These are phyloP conservation scores for Polia nebulosa DNA, from an alignment of 2,888 invertebrate genomes.

Conservation along the genomic window DNA sequence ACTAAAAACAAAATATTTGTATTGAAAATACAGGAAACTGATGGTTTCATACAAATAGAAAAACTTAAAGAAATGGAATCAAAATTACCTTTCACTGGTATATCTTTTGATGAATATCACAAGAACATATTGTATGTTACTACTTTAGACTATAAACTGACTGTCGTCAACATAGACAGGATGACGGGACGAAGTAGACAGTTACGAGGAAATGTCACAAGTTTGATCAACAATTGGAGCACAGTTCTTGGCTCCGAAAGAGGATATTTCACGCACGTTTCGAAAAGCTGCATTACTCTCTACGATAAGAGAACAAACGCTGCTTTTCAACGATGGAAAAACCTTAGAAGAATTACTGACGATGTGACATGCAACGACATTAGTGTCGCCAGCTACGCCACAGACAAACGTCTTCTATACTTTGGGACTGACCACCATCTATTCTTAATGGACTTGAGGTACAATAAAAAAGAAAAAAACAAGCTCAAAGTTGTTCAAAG, in stretches of 20 bases:
- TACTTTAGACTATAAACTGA: constrained; percentile 77
- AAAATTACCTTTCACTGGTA: constrained; percentile 81
- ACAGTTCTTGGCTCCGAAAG: constrained; percentile 81
- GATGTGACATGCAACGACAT: constrained; percentile 79
- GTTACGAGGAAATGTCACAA: constrained; percentile 71
- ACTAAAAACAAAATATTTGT: constrained; percentile 81
- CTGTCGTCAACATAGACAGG: constrained; percentile 84
- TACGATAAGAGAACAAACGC: constrained; percentile 85
- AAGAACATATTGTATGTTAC: constrained; percentile 84
- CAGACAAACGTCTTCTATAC: constrained; percentile 77
- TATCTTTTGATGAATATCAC: constrained; percentile 83
- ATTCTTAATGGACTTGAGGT: constrained; percentile 82
- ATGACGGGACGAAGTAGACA: constrained; percentile 78
- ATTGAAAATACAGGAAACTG: constrained; percentile 73
- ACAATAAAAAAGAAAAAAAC: constrained; percentile 65
- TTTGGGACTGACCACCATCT: constrained; percentile 83
- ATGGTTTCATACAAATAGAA: constrained; percentile 72
- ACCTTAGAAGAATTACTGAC: constrained; percentile 75
- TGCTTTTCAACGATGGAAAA: constrained; percentile 74
- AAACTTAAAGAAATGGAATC: constrained; percentile 79
- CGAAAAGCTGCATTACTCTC: constrained; percentile 76
- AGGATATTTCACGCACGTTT: constrained; percentile 78
- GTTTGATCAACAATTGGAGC: constrained; percentile 83
- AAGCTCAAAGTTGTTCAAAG: constrained; percentile 83
- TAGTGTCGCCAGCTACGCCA: constrained; percentile 77